Base-by-base conservation (phyloP, 2,797 vertebrate genomes). In the Pipistrellus kuhlii region DNA sequence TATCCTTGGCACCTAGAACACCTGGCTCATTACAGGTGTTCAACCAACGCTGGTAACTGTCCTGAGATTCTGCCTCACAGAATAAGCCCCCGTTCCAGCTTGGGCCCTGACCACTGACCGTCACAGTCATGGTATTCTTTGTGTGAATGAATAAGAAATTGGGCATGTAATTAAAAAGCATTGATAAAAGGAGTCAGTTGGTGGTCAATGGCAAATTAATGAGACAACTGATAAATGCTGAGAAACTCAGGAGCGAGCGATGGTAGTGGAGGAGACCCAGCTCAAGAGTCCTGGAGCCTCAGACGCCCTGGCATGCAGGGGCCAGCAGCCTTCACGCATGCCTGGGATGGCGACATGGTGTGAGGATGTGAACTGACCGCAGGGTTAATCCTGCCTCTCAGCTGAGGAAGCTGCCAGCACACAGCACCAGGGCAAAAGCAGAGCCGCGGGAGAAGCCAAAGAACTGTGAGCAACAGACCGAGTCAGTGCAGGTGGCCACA, bases 141-240 rank as follows among this genome's bases (percentile, higher is more conserved):
- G 59, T 69, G 48, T 62, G 84, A 78, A 95, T n/a, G 62, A 97
- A 64, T n/a, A 77, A 95, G 77, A 75, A 88, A 92, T 17, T 53
- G 84, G n/a, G n/a, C 13, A 7, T 38, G 76, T 14, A 68, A 90
- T 71, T 55, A 83, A 82, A 91, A 77, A 41, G 59, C 84, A 73
- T 23, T 81, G 41, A 84, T 21, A 27, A 38, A 82, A 41, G 12
- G 48, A 85, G 27, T 44, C 51, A 46, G 78, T 30, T 44, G 27
- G 46, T 35, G 57, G 72, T 62, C 73, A n/a, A 53, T 53, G 64
- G 30, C 20, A 53, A 77, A 88, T 55, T 55, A 95, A 82, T 1
- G 23, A n/a, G 51, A 71, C 11, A 21, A 18, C 17, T 30, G 14
- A 72, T 32, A 85, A 72, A 85, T 1, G 23, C 88, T 44, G 12